Evolutionary conservation across 1,140 invertebrate genomes (phyloP), one percentile per base, ranked within the genome.

Genomic region (Megalopta genalis): DNA sequence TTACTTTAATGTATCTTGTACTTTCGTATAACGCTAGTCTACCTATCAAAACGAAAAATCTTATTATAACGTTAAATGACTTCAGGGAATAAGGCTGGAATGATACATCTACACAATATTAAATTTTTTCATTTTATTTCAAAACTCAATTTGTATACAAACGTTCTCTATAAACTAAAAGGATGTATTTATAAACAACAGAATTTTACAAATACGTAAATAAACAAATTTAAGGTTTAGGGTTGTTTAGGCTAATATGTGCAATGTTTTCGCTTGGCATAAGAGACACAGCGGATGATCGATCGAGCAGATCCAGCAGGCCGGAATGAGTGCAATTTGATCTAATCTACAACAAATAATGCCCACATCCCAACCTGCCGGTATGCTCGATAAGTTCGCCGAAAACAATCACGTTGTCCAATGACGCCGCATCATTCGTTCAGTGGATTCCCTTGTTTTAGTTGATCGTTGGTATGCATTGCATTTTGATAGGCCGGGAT

Each of bases 401-500:
- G 54, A 54, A 65, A 65, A 27, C 49, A 49, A 39, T 63, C 54
- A 8, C 4, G 23, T 72, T 37, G 23, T 12, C 23, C 21, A 67
- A 49, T 23, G 23, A 57, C 62, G 59, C 65, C 46, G 42, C 14
- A 9, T 69, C 2, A n/a, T 57, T 37, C 21, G 12, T 59, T 16
- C 49, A 14, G n/a, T 37, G 63, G 12, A 12, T 79, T 39, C 65
- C 4, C 52, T 27, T 39, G 52, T 72, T 74, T 83, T 80, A 60
- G 6, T 77, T 79, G 9, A 32, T 69, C 70, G 88, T 32, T 60
- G 89, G 70, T 49, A 77, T 82, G 86, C 64, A 63, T 87, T 92
- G 92, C 92, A 92, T 90, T 90, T 77, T 87, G 92, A 93, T 92
- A 93, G 91, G 92, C 92, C 92, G 92, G 92, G 92, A 93, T 92